Percentiles rank a stretch among this genome's conserved stretches.
These are phyloP conservation scores for Coboldia fuscipes DNA, from an alignment of 1,140 invertebrate genomes.

Conservation along the genomic window DNA sequence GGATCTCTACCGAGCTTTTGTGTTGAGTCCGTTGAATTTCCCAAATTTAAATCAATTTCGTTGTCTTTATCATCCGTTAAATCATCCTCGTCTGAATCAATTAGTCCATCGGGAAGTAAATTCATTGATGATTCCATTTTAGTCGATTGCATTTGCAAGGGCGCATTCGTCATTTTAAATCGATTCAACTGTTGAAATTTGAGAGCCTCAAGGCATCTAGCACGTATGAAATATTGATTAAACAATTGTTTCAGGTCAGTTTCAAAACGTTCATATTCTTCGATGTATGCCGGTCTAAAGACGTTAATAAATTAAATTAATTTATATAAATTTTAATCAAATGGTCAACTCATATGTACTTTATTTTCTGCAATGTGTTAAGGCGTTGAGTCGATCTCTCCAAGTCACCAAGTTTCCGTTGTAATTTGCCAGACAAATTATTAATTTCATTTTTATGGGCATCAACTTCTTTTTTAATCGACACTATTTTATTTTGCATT, in stretches of 20 bases:
- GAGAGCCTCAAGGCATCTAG: slow-evolving; percentile 52
- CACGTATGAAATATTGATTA: slow-evolving; percentile 68
- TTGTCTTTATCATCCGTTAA: slow-evolving; percentile 11
- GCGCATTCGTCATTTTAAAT: slow-evolving; percentile 7
- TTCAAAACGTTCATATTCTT: slow-evolving; percentile 87
- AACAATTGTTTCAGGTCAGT: slow-evolving; percentile 67
- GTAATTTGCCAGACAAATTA: slow-evolving; percentile 77
- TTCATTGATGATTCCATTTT: slow-evolving; percentile 14
- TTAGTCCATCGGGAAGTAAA: slow-evolving; percentile 17
- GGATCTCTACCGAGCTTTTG: too few relatives aligned
- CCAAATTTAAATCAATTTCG: slow-evolving; percentile 1
- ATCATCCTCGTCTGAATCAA: slow-evolving; percentile 13
- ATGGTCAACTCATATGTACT: slow-evolving; percentile 24
- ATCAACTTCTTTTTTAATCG: slow-evolving; percentile 12
- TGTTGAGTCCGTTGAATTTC: too few relatives aligned
- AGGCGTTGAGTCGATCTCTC: slow-evolving; percentile 84
- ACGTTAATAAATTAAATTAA: slow-evolving; percentile 1
- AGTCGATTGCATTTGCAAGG: slow-evolving; percentile 12
- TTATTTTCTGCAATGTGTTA: slow-evolving; percentile 81
- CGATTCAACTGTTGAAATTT: slow-evolving; percentile 12
- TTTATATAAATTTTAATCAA: slow-evolving; percentile 3
- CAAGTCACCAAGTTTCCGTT: slow-evolving; percentile 71
- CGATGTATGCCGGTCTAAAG: slow-evolving; percentile 82
- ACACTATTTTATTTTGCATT: slow-evolving; percentile 11
- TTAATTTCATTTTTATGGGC: slow-evolving; percentile 29